These are phyloP conservation scores for Aptenodytes forsteri DNA, from an alignment of 2,113 vertebrate species.

Conservation along the genomic window DNA sequence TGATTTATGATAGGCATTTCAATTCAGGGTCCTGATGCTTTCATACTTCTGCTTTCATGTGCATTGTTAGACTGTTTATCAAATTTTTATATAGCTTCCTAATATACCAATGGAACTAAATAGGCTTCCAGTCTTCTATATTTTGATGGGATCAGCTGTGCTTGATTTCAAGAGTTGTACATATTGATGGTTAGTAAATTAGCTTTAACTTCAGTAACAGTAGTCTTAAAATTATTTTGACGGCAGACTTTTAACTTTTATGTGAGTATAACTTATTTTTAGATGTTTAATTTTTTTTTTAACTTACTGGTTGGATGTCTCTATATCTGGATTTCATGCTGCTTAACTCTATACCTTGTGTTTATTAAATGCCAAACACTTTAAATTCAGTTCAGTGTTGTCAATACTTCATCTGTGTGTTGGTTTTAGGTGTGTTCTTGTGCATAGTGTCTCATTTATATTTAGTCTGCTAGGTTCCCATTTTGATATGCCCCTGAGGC, in stretches of 20 bases:
- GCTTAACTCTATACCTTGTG: background rate
- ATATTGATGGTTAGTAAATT: background rate
- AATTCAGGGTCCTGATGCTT: background rate
- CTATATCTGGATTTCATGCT: background rate
- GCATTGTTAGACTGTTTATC: background rate
- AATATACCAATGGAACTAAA: background rate
- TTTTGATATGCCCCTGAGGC: background rate
- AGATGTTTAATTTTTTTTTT: background rate
- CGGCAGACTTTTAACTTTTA: background rate
- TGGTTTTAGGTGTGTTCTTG: background rate
- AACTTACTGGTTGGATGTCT: background rate
- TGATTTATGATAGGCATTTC: background rate
- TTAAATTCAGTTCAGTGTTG: background rate
- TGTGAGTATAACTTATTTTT: constrained; percentile 10
- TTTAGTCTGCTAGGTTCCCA: background rate
- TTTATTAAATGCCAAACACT: constrained; percentile 24
- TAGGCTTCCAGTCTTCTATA: background rate
- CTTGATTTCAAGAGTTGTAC: background rate
- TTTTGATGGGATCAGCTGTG: background rate
- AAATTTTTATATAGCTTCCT: background rate
- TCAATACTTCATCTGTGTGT: background rate
- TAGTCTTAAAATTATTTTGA: background rate
- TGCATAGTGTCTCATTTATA: background rate
- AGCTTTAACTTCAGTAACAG: background rate
- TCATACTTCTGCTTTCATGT: background rate